Conservation (phyloP, 2,113 vertebrate genomes). For the Megaceryle torquata region DNA sequence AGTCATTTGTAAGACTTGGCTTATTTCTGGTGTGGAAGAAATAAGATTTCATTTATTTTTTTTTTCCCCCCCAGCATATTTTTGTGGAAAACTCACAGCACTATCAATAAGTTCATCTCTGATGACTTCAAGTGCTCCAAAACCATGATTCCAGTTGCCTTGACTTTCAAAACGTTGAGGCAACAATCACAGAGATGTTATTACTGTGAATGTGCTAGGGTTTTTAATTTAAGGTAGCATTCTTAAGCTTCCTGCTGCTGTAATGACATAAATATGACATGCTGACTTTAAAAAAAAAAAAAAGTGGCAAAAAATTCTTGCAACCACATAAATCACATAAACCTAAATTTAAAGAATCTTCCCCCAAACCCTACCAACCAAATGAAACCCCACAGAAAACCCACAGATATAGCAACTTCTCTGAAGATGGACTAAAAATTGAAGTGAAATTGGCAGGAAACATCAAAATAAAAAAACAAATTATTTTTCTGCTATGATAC, state of each 20-base stretch:
- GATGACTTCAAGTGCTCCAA: not conserved
- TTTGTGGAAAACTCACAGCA: not conserved
- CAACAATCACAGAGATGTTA: not conserved
- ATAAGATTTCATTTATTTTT: not conserved
- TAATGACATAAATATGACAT: not conserved
- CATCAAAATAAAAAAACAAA: not conserved
- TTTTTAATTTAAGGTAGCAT: not conserved
- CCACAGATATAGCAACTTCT: too few species aligned
- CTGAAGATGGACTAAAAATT: not conserved
- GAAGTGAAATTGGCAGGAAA: not conserved
- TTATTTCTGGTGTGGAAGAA: not conserved
- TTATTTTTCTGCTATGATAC: not conserved
- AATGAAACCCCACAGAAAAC: not conserved
- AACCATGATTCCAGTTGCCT: not conserved
- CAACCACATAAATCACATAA: not conserved
- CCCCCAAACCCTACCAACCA: not conserved
- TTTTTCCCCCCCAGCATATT: not conserved
- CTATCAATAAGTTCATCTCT: not conserved
- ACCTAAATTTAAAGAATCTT: not conserved
- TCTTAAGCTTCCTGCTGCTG: not conserved
- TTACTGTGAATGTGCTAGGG: not conserved
- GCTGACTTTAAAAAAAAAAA: not conserved
- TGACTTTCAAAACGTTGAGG: not conserved
- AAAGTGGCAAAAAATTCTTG: not conserved
- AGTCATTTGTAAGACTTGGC: not conserved